Base-by-base conservation (phyloP, 2,113 vertebrate genomes). In the Pseudopipra pipra region DNA sequence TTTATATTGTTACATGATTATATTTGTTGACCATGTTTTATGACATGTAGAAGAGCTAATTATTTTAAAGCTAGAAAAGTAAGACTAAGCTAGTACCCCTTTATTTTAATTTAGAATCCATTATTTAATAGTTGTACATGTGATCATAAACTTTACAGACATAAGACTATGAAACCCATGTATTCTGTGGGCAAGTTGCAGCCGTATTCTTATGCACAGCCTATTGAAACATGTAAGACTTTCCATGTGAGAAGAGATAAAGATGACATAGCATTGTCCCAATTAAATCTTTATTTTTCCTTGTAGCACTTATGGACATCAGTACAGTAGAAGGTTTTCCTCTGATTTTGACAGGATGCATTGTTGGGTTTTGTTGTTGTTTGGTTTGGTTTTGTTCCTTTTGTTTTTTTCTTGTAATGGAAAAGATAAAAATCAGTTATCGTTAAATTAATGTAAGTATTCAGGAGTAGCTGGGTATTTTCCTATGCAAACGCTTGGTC, bases 1-100 rank as follows among this genome's bases (percentile, higher is more conserved):
- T 91, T 95, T 67, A 73, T 73, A 79, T 87, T 92, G 51, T 85
- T 78, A 89, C 56, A 41, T 84, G 68, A 85, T 94, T 92, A 66
- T 82, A 85, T 87, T 95, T 85, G 43, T 88, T 90, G 68, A 84
- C 85, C 56, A 43, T 85, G 59, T 95, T 86, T 77, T 66, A 83
- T 52, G 71, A 86, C 81, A 72, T 87, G 66, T 55, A 79, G 59
- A 94, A 86, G 51, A 94, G 52, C 49, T 90, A 56, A 91, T 94
- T 70, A 54, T 83, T 87, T 83, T 66, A 89, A 89, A 92, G 49
- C 41, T 92, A 92, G 68, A 81, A 80, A n/a, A 81, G 25, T 41
- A 77, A 87, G 82, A 86, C 51, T 44, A 93, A 87, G 63, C 46
- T 77, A 80, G 21, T 74, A 74, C 5, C 41, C 63, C 33, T 77